Evolutionary conservation across 2,797 vertebrate genomes (phyloP).

Genomic region (Ceryle rudis): DNA sequence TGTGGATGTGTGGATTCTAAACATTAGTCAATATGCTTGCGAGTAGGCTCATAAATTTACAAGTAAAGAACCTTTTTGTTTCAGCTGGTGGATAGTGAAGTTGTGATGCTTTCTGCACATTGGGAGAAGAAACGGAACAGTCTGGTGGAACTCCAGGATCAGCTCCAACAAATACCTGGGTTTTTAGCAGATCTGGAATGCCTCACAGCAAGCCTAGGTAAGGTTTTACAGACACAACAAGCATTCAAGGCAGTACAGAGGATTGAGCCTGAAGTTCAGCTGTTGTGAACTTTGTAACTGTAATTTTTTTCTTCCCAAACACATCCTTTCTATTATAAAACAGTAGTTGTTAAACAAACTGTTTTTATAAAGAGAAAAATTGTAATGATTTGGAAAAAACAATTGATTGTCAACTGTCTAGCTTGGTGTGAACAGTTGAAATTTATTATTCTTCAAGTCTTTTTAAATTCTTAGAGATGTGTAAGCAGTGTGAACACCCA

Average conservation of each 20-base stretch:
- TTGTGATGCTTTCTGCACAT: constrained; percentile 93
- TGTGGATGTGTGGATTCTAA: background rate
- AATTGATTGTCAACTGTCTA: background rate
- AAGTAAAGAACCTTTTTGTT: constrained; percentile 7
- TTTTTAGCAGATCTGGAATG: constrained; percentile 88
- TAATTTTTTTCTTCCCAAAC: background rate
- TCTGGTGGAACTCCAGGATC: constrained; percentile 87
- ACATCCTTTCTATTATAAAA: background rate
- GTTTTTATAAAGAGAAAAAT: too few relatives aligned
- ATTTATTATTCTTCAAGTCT: background rate
- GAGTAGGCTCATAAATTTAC: background rate
- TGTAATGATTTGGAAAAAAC: background rate
- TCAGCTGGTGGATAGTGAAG: constrained; percentile 89
- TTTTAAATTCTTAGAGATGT: background rate
- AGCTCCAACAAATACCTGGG: constrained; percentile 87
- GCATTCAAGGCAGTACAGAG: background rate
- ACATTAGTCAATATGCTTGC: background rate
- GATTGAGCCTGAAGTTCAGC: background rate
- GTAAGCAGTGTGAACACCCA: background rate
- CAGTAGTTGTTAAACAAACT: background rate
- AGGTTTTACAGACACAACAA: constrained; percentile 8
- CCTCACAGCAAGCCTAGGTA: constrained; percentile 87
- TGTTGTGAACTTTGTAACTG: background rate
- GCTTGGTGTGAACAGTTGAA: background rate
- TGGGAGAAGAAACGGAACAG: constrained; percentile 90